Base-by-base conservation (phyloP, 2,888 invertebrate species). In the Conops quadrifasciatus region DNA sequence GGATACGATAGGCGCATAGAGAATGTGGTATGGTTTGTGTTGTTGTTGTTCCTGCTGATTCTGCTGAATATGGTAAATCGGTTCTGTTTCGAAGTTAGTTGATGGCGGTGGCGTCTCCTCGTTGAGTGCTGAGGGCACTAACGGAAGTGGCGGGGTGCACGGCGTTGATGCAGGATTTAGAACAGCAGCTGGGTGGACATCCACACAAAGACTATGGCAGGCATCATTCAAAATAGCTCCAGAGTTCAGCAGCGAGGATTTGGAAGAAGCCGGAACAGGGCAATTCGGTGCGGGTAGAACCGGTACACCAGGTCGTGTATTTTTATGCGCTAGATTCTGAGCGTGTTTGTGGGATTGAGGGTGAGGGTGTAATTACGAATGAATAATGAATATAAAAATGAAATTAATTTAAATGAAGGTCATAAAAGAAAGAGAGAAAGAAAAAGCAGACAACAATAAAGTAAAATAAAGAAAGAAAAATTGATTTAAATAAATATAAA, bases 141-240 rank as follows among this genome's bases (percentile, higher is more conserved):
- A 53, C 58, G 67, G 36, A 67, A 67, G n/a, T n/a, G n/a, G 69
- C 63, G 69, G 49, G 45, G 69, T 67, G 67, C 63, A 60, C 19
- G 53, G 43, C 43, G 58, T 51, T 64, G 68, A 30, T 66, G 59
- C 36, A 4, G 11, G 28, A 21, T 70, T 75, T 43, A 63, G n/a
- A n/a, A n/a, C 67, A 68, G 53, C 72, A 67, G 64, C 58, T 51
- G 78, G 77, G 72, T 79, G 77, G 72, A 82, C 72, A 73, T 83
- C 82, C 76, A 78, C 77, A 77, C 81, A 82, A 72, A 80, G 78
- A 74, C 82, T 80, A 75, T n/a, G n/a, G n/a, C 79, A 82, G 73
- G 78, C 80, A 43, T 60, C 73, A 75, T 81, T 80, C 75, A 78
- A 80, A 67, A 80, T 79, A 65, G 67, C 68, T 67, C 79, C 80